phyloP scores from a whole-genome alignment of 2,113 vertebrate genomes.

The Narcine bancroftii region DNA sequence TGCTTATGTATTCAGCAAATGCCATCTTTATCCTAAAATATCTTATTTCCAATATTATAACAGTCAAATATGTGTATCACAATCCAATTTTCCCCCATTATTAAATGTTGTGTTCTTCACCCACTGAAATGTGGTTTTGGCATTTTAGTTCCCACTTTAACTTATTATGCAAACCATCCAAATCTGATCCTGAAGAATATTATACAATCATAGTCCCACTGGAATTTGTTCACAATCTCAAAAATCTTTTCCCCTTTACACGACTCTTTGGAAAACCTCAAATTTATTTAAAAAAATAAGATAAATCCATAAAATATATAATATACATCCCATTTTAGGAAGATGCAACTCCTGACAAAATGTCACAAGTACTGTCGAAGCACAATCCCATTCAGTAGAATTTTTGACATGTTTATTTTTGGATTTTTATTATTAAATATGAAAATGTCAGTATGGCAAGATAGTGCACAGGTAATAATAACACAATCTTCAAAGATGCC shows the following conservation, averaged over 20 bases:
- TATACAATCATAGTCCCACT: not conserved
- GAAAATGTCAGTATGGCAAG: not conserved
- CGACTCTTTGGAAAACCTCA: not conserved
- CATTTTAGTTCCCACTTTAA: not conserved
- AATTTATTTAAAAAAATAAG: not conserved
- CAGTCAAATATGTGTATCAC: not conserved
- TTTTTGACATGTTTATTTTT: not conserved
- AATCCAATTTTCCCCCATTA: not conserved
- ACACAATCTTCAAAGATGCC: constrained; percentile 20
- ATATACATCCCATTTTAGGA: not conserved
- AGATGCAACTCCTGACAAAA: not conserved
- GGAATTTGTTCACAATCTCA: not conserved
- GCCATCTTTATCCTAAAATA: not conserved
- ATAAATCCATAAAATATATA: not conserved
- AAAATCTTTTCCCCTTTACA: not conserved
- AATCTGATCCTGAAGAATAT: not conserved
- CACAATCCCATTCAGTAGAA: not conserved
- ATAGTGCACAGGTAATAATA: not conserved
- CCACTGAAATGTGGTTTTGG: not conserved
- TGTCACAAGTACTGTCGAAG: no score
- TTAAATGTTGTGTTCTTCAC: not conserved
- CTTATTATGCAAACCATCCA: not conserved
- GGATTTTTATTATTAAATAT: not conserved
- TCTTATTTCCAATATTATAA: not conserved
- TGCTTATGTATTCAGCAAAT: not conserved